A percentile compares a stretch with the other conserved stretches of the same genome.
Conservation (phyloP, 2,888 invertebrate species). For the Volucella inanis region DNA sequence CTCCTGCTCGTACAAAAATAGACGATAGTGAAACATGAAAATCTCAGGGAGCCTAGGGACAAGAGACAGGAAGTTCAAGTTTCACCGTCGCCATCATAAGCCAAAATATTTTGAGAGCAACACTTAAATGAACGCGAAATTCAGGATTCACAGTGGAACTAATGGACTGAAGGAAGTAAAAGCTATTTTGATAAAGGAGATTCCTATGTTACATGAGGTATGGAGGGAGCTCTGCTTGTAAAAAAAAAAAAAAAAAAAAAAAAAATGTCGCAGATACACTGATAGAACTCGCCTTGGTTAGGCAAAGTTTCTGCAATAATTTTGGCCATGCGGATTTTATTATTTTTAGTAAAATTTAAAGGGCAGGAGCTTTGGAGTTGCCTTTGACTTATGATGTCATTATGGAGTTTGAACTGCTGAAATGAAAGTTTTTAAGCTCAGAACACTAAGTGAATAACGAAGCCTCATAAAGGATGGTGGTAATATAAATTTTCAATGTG, state of each 20-base stretch:
- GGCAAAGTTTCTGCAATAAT: constrained; percentile 54
- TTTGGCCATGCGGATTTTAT: constrained; percentile 37
- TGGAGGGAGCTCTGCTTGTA: constrained; percentile 3
- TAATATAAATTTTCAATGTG: too few relatives aligned
- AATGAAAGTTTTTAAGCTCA: constrained; percentile 28
- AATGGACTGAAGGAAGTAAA: constrained; percentile 67
- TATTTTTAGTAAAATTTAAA: constrained; percentile 4
- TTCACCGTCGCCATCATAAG: constrained; percentile 7
- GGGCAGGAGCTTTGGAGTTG: constrained; percentile 8
- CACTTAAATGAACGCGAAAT: constrained; percentile 68
- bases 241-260: too few relatives aligned
- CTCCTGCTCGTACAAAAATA: constrained; percentile 32
- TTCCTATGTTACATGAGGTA: constrained; percentile 40
- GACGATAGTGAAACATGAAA: constrained; percentile 38
- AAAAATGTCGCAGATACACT: constrained; percentile 22
- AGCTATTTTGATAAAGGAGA: constrained; percentile 1
- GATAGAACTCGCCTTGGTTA: constrained; percentile 29
- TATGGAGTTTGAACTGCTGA: constrained; percentile 12
- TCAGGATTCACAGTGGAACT: constrained; percentile 57
- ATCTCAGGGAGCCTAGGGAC: not conserved
- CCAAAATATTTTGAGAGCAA: constrained; percentile 49
- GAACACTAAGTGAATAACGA: constrained; percentile 21
- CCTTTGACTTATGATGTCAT: constrained; percentile 48
- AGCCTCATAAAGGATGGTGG: too few relatives aligned
- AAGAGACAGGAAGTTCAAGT: too few relatives aligned